phyloP scores from a whole-genome alignment of 2,113 vertebrate species.

The Megatriorchis doriae region DNA sequence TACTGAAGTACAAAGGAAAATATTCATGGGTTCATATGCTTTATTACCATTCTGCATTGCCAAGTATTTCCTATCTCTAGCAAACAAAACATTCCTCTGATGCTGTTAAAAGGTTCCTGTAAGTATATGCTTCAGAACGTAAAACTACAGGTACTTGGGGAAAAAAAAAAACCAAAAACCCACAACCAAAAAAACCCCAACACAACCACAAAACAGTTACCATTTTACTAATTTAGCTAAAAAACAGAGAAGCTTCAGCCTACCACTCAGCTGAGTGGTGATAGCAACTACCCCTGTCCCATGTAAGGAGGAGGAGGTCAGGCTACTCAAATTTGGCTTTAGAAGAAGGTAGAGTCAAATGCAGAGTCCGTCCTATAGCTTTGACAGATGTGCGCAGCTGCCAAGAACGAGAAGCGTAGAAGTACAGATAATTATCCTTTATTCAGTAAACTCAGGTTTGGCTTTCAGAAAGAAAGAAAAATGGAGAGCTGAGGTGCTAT shows the following conservation, averaged over 20 bases:
- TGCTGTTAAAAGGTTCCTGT: neutral
- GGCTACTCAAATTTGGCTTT: neutral
- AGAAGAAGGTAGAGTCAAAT: neutral
- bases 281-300: too few relatives aligned
- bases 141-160: too few relatives aligned
- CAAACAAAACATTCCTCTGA: neutral
- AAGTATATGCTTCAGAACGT: neutral
- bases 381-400: neutral
- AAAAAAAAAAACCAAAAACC: too few relatives aligned
- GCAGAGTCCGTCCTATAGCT: neutral
- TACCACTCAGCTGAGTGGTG: neutral
- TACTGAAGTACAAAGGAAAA: neutral
- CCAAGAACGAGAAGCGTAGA: accelerated
- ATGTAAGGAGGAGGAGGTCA: too few relatives aligned
- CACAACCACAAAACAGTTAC: neutral
- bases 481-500: neutral
- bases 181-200: accelerated
- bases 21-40: neutral
- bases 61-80: neutral
- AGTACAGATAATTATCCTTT: neutral
- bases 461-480: neutral
- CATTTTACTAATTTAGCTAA: neutral
- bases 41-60: neutral
- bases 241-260: neutral
- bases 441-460: neutral